Evolutionary conservation across 2,797 vertebrate genomes (phyloP).

Genomic region (Dryobates pubescens): DNA sequence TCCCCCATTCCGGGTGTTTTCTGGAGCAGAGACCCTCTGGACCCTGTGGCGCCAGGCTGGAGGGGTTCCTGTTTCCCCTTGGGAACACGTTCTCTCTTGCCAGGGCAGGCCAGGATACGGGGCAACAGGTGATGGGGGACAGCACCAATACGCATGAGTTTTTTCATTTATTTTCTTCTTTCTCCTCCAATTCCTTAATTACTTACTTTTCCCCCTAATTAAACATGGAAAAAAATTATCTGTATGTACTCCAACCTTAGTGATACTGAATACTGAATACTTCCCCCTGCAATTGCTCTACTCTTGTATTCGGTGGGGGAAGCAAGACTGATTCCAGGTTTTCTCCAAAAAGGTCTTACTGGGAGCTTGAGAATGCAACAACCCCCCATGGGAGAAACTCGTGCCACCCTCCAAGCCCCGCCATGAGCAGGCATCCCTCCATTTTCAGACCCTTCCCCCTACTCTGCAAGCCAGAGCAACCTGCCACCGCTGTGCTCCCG

Average conservation of each 20-base stretch:
- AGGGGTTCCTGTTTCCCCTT: accelerated
- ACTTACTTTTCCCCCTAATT: not conserved
- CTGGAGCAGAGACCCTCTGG: not conserved
- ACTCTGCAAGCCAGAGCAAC: not conserved
- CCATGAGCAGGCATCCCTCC: not conserved
- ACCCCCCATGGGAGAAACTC: not conserved
- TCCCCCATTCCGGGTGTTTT: not conserved
- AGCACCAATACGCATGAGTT: not conserved
- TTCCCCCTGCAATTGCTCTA: not conserved
- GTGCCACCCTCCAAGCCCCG: accelerated
- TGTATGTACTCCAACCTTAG: too few species aligned
- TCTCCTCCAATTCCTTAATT: not conserved
- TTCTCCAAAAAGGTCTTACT: not conserved
- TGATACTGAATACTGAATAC: too few species aligned
- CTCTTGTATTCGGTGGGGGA: not conserved
- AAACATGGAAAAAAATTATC: too few species aligned
- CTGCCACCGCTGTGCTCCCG: too few species aligned
- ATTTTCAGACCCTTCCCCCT: too few species aligned
- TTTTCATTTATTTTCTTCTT: too few species aligned
- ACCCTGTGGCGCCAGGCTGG: not conserved
- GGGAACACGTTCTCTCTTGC: not conserved
- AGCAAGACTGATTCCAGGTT: not conserved
- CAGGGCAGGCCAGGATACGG: not conserved
- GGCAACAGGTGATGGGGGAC: not conserved
- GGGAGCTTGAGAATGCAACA: not conserved